phyloP scores from a whole-genome alignment of 2,113 vertebrate species.

The Pontoporia blainvillei region DNA sequence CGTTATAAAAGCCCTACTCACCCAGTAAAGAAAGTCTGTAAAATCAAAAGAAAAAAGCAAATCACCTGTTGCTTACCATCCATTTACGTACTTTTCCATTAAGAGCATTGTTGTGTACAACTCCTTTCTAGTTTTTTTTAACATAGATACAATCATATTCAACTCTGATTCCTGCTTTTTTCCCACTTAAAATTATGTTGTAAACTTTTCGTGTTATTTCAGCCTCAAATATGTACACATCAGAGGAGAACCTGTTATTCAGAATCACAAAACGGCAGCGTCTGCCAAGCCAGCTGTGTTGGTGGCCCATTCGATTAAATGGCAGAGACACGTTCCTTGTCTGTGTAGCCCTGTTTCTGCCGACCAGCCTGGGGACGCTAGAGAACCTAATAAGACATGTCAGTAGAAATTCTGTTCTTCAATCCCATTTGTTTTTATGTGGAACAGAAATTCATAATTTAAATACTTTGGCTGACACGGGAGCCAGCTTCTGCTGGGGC shows the following conservation, averaged over 20 bases:
- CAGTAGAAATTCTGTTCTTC: background rate
- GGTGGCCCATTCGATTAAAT: background rate
- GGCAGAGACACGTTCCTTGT: background rate
- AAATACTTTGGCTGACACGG: background rate
- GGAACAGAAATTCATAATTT: background rate
- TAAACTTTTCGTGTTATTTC: background rate
- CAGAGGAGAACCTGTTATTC: background rate
- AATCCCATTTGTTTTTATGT: background rate
- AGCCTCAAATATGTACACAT: background rate
- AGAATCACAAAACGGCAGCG: background rate
- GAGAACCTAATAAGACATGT: background rate
- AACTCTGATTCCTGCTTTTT: background rate
- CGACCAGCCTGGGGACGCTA: fast-evolving
- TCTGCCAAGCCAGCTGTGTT: background rate
- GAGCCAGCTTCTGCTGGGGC: background rate
- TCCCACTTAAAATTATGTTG: background rate
- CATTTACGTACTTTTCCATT: background rate
- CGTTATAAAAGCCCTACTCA: background rate
- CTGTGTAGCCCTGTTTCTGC: background rate
- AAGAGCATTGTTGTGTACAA: background rate
- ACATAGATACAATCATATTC: background rate
- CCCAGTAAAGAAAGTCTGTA: background rate
- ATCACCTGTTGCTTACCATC: background rate
- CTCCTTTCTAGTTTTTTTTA: background rate
- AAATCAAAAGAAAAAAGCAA: background rate